Evolutionary conservation across 2,797 vertebrate genomes (phyloP).

Genomic region (Pseudochirops cupreus): DNA sequence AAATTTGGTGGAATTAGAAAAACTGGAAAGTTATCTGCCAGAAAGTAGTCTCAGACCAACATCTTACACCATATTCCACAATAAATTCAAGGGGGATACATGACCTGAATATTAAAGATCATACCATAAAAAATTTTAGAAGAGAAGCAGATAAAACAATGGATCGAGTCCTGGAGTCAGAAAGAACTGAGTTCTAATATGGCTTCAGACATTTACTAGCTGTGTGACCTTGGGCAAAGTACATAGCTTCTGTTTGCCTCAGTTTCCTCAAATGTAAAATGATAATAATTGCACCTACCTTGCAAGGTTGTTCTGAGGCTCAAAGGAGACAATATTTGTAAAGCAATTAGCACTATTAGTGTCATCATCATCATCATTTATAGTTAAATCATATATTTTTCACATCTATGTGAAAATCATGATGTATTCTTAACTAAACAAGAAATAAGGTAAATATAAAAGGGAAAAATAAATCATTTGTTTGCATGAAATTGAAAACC

Average conservation of each 20-base stretch:
- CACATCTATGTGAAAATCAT: slow-evolving; percentile 6
- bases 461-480: background rate
- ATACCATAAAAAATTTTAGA: background rate
- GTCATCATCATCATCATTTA: background rate
- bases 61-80: background rate
- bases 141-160: background rate
- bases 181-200: background rate
- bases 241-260: background rate
- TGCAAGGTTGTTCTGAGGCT: background rate
- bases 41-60: background rate
- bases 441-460: background rate
- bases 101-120: background rate
- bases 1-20: background rate
- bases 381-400: background rate
- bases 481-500: background rate
- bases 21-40: background rate
- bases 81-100: background rate
- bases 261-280: background rate
- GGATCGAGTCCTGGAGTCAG: background rate
- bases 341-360: background rate
- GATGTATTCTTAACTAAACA: background rate
- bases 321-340: background rate
- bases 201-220: background rate
- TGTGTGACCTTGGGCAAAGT: background rate
- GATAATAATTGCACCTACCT: background rate